A percentile compares a stretch with the other conserved stretches of the same genome.
Conservation (phyloP, 2,113 vertebrate genomes). For the Chiloscyllium plagiosum region DNA sequence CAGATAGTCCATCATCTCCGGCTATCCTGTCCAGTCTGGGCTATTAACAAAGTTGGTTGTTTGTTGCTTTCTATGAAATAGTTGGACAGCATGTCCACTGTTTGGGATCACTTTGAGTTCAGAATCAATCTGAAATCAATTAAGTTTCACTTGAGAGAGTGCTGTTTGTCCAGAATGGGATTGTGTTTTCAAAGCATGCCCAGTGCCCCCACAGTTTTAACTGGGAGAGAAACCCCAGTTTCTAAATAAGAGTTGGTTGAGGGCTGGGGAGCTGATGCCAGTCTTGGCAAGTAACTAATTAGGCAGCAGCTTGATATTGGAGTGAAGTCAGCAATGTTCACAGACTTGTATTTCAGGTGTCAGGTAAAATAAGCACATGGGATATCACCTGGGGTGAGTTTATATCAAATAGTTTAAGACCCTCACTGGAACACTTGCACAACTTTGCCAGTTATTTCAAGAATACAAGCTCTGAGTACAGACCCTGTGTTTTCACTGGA, state of each 20-base stretch:
- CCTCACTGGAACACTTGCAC: not conserved
- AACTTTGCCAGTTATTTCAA: not conserved
- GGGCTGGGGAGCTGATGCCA: too few species aligned
- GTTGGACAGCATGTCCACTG: not conserved
- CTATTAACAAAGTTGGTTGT: too few species aligned
- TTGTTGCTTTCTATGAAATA: too few species aligned
- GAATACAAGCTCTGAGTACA: not conserved
- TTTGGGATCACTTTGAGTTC: not conserved
- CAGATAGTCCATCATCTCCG: constrained; percentile 37
- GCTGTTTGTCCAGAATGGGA: too few species aligned
- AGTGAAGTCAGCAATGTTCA: not conserved
- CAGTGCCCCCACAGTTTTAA: not conserved
- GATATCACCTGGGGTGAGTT: not conserved
- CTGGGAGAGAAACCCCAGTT: not conserved
- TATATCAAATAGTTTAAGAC: not conserved
- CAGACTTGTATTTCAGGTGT: not conserved
- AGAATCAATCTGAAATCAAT: not conserved
- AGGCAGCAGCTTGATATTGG: too few species aligned
- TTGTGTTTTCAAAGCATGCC: not conserved
- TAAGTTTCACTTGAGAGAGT: not conserved
- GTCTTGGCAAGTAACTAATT: not conserved
- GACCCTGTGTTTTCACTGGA: not conserved
- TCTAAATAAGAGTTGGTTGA: not conserved
- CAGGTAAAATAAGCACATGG: not conserved
- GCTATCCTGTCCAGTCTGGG: not conserved